A percentile compares a stretch with the other conserved stretches of the same genome.
These are phyloP conservation scores for Micrasema longulum DNA, from an alignment of 1,140 invertebrate genomes.

Conservation along the genomic window DNA sequence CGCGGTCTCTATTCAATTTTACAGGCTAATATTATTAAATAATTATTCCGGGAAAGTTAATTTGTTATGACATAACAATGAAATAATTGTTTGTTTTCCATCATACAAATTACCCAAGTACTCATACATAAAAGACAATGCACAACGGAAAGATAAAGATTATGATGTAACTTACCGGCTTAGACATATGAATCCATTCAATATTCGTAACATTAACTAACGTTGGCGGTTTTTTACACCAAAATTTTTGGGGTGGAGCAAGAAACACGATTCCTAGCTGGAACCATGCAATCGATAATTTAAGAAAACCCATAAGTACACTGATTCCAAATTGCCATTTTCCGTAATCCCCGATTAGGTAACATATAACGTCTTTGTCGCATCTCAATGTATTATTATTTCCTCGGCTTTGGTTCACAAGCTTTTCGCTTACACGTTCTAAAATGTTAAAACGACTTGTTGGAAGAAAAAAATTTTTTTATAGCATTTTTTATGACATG, in stretches of 20 bases:
- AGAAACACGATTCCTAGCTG: constrained; percentile 73
- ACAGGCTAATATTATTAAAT: no score
- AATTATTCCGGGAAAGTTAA: no score
- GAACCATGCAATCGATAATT: constrained; percentile 77
- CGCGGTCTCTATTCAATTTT: no score
- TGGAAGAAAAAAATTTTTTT: not conserved
- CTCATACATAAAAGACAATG: no score
- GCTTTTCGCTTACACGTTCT: not conserved
- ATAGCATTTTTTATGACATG: no score
- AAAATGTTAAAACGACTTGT: not conserved
- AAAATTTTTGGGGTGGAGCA: constrained; percentile 70
- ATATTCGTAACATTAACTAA: constrained; percentile 57
- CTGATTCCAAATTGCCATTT: constrained; percentile 76
- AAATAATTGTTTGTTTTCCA: no score
- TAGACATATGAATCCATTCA: constrained; percentile 61
- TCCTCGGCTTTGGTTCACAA: not conserved
- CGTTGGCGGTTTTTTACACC: constrained; percentile 60
- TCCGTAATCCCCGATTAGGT: constrained; percentile 71
- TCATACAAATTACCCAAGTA: no score
- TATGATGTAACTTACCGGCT: constrained; percentile 57
- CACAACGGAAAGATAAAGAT: no score
- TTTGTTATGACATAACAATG: no score
- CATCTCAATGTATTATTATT: not conserved
- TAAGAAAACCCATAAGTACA: constrained; percentile 73
- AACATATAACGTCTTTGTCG: constrained; percentile 33